Percentiles rank a stretch among this genome's conserved stretches.
These are phyloP conservation scores for Malurus alboscapulatus DNA, from an alignment of 2,113 vertebrate genomes.

Conservation along the genomic window DNA sequence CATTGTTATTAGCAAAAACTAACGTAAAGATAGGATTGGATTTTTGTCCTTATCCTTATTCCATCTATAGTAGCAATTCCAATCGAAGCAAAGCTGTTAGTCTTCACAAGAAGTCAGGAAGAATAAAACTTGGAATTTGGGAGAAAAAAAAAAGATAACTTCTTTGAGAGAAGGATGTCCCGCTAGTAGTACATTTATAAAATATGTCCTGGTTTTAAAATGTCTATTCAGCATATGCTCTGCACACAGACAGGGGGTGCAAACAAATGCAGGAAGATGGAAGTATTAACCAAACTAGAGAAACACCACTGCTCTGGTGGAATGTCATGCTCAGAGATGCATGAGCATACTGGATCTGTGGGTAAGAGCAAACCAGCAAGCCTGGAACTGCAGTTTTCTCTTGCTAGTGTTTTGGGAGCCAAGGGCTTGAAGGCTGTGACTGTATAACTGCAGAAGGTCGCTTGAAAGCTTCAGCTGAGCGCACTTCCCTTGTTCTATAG, in stretches of 20 bases:
- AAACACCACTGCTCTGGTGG: background rate
- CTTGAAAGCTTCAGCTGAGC: background rate
- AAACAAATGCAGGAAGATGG: background rate
- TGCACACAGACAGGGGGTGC: background rate
- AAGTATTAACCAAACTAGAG: background rate
- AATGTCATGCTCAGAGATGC: background rate
- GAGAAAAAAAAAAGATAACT: background rate
- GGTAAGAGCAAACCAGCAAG: background rate
- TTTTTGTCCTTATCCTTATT: background rate
- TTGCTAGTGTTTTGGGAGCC: background rate
- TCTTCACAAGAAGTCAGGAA: fast-evolving
- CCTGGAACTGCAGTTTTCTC: background rate
- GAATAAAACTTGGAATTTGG: background rate
- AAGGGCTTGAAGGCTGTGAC: background rate
- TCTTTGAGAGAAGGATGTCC: background rate
- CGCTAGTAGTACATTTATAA: background rate
- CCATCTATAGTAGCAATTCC: background rate
- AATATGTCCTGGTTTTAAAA: background rate
- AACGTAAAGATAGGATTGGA: background rate
- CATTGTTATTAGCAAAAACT: background rate
- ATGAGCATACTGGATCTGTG: background rate
- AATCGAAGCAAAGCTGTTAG: background rate
- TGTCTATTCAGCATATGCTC: background rate
- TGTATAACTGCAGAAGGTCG: background rate
- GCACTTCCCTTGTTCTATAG: background rate